Evolutionary conservation across 1,140 invertebrate species (phyloP).

Genomic region (Cydia pomonella): DNA sequence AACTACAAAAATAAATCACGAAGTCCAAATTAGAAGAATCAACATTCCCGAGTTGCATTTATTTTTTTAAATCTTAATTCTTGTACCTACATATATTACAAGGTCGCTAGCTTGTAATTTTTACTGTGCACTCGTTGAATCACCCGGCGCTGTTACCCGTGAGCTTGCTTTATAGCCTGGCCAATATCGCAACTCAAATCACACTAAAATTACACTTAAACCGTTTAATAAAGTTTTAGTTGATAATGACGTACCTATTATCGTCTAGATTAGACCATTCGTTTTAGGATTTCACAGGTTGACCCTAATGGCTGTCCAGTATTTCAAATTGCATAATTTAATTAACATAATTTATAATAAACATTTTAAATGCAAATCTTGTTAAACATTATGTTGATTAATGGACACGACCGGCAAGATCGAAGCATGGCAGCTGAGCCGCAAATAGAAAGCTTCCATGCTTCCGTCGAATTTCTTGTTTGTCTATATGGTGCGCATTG

Average conservation of each 20-base stretch:
- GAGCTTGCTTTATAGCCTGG: too few species aligned
- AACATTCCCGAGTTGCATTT: too few species aligned
- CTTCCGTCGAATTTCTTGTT: background rate
- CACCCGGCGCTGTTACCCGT: too few species aligned
- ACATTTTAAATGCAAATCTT: conserved; percentile 19
- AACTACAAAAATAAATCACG: too few species aligned
- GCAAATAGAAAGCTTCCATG: conserved; percentile 14
- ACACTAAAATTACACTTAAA: background rate
- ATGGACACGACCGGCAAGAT: conserved; percentile 15
- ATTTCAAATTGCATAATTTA: conserved; percentile 28
- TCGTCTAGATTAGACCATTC: background rate
- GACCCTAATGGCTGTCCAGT: background rate
- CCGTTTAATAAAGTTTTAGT: background rate
- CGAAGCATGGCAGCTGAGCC: conserved; percentile 3
- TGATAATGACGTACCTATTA: background rate
- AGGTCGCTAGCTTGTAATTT: too few species aligned
- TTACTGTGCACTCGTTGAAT: too few species aligned
- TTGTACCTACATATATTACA: too few species aligned
- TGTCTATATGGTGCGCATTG: conserved; percentile 53
- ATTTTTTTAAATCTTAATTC: too few species aligned
- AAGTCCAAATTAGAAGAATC: too few species aligned
- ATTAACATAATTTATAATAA: conserved; percentile 26
- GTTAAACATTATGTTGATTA: conserved; percentile 21
- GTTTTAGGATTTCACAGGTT: conserved; percentile 3
- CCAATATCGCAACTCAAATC: background rate